Evolutionary conservation across 92 coral and sea anemone genomes (phyloP).

Genomic region (Parazoanthus atlanticus): DNA sequence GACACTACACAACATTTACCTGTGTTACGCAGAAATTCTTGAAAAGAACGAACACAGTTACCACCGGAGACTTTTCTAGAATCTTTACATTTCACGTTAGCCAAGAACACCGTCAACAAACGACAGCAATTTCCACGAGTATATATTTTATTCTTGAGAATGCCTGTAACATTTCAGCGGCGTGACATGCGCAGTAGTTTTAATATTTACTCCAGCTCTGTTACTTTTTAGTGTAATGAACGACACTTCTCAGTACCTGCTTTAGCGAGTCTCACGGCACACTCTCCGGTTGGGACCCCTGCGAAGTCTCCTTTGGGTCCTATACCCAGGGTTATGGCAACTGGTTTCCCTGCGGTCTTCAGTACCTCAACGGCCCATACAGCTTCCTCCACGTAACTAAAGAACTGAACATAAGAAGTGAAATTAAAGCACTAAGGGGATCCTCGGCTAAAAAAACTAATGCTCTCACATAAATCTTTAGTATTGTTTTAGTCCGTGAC

Average conservation of each 20-base stretch:
- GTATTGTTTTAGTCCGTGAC: no score
- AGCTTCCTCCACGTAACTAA: constrained; percentile 46
- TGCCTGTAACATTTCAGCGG: no score
- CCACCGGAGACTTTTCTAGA: no score
- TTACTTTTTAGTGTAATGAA: background rate
- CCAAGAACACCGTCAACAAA: no score
- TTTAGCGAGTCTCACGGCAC: constrained; percentile 75
- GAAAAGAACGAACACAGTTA: no score
- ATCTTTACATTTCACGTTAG: no score
- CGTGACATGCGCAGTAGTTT: background rate
- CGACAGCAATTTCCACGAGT: no score
- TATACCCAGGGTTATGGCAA: constrained; percentile 59
- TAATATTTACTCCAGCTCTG: background rate
- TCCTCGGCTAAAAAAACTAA: no score
- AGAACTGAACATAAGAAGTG: constrained; percentile 35
- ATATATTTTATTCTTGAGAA: no score
- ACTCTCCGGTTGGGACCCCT: constrained; percentile 74
- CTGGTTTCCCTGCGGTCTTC: constrained; percentile 46
- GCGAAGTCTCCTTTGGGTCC: constrained; percentile 55
- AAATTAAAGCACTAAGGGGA: background rate
- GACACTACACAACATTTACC: no score
- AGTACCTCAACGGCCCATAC: constrained; percentile 32
- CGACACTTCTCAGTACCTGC: constrained; percentile 57
- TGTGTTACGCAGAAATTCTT: no score
- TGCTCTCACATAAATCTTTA: no score